Conservation (phyloP, 2,113 vertebrate genomes). For the Tauraco erythrolophus region DNA sequence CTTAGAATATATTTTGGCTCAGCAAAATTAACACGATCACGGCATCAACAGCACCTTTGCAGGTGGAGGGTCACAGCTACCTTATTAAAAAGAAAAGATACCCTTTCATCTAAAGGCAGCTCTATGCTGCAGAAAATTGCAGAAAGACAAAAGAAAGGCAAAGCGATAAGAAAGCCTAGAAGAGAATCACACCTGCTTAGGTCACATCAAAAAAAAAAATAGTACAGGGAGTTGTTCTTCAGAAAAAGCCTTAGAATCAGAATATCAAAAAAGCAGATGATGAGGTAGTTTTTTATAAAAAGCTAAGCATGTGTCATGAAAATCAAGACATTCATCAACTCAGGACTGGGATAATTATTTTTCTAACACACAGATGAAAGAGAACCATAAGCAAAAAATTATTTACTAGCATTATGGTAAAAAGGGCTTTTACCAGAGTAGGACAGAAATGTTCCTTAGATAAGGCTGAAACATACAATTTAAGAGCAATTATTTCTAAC, state of each 20-base stretch:
- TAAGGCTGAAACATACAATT: not conserved
- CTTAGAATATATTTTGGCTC: not conserved
- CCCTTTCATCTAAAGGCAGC: not conserved
- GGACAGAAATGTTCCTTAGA: not conserved
- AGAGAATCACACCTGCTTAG: not conserved
- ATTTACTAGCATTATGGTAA: not conserved
- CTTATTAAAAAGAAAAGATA: not conserved
- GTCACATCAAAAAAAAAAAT: not conserved
- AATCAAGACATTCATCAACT: not conserved
- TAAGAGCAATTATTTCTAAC: not conserved
- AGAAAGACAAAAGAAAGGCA: not conserved
- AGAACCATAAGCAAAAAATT: not conserved
- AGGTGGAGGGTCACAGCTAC: not conserved
- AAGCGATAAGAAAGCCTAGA: not conserved
- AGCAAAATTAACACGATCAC: not conserved
- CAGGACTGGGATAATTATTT: not conserved
- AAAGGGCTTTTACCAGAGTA: not conserved
- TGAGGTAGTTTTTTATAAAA: not conserved
- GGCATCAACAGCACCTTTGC: not conserved
- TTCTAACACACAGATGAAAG: not conserved
- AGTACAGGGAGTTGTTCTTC: not conserved
- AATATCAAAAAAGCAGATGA: not conserved
- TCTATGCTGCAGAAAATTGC: not conserved
- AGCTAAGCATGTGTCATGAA: not conserved
- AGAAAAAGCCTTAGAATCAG: not conserved